A percentile compares a stretch with the other conserved stretches of the same genome.
Evolutionary conservation across 2,888 invertebrate genomes (phyloP).

Genomic region (Oxycera nigricornis): DNA sequence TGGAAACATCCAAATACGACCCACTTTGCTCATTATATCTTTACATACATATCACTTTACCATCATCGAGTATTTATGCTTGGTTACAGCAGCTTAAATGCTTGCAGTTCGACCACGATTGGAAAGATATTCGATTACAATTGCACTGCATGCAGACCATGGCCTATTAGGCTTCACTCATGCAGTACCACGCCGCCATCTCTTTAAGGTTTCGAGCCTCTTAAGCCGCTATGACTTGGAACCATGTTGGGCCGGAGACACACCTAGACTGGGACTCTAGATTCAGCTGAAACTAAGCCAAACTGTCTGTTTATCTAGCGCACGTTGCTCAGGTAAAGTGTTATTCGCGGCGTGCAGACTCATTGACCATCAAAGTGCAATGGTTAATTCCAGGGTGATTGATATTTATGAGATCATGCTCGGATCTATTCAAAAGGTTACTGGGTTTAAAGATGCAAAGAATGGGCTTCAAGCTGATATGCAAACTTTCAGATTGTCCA

Average conservation of each 20-base stretch:
- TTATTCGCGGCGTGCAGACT: neutral
- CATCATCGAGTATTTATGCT: no score
- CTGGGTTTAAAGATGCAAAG: neutral
- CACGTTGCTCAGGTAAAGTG: neutral
- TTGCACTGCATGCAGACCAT: neutral
- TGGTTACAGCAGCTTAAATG: no score
- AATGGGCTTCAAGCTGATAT: neutral
- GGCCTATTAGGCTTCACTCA: neutral
- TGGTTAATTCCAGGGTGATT: neutral
- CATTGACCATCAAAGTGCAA: neutral
- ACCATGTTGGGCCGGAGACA: neutral
- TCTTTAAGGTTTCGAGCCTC: neutral
- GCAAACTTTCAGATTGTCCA: no score
- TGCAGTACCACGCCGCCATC: neutral
- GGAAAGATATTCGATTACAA: neutral
- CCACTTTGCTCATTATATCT: no score
- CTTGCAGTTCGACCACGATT: no score
- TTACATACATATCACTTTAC: no score
- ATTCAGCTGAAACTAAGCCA: neutral
- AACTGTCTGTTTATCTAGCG: neutral
- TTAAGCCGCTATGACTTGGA: neutral
- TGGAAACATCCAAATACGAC: no score
- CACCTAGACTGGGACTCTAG: neutral
- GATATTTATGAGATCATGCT: conserved; percentile 18
- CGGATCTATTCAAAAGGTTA: conserved; percentile 3